Base-by-base conservation (phyloP, 2,113 vertebrate genomes). In the Esox niger region DNA sequence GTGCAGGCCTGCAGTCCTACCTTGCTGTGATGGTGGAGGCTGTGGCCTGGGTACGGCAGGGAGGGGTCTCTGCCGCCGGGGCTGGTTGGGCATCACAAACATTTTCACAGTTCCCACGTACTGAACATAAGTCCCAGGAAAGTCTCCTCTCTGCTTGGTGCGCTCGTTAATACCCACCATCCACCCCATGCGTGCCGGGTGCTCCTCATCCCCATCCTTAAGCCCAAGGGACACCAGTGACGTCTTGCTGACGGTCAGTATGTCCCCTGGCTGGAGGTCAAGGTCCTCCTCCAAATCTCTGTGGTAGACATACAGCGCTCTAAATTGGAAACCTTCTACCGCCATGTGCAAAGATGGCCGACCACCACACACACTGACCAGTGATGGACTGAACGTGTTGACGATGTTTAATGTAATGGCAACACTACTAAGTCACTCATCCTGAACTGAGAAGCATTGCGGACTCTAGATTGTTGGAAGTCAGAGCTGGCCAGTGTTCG, bases 231-330 rank as follows among this genome's bases (percentile, higher is more conserved):
- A 91, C 81, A 92, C 88, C 76, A 98, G 88, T 21, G 95, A 93
- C 0, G 90, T 93, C 71, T 91, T 92, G 91, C 93, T 93, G 54
- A 98, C 95, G 0, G 93, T 94, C 83, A 98, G 87, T 60, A 94
- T 79, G 79, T 98, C 96, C 1, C 94, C 94, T 0, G 95, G 92
- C 73, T 92, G 79, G 77, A 98, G 90, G 49, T 98, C 95, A 67
- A 98, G 88, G 91, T 98, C 96, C 77, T 96, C 94, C 0, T 95
- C 94, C 1, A 93, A 92, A 79, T 98, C 95, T 80, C 94, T 97
- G 66, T 80, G 82, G 82, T 96, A 98, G 0, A 83, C 77, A 79
- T 95, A 95, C 65, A 96, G 90, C 0, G 94, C 95, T 0, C 94
- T 89, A 84, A 96, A 98, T 79, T 95, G 95, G 87, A 96, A 97